Base-by-base conservation (phyloP, 35 echinoderm and acorn worm genomes). In the Amphiura filiformis region DNA sequence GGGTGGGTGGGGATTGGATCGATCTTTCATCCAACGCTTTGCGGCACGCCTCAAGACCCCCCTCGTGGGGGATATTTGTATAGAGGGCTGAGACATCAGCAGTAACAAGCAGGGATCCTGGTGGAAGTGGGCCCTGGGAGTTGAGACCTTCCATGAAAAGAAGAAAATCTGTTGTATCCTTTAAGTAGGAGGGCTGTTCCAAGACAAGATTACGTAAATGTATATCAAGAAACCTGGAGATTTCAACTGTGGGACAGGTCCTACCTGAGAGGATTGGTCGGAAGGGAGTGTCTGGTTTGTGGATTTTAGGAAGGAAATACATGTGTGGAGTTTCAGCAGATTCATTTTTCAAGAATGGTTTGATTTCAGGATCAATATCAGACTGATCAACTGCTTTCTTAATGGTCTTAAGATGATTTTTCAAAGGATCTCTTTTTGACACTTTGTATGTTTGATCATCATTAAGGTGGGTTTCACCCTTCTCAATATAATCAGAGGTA, bases 151-250 rank as follows among this genome's bases (percentile, higher is more conserved):
- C 37, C 39, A 77, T 0, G 20, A 52, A 52, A 52, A 7, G 20
- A 52, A 87, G 37, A 38, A 87, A 78, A 34, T 87, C 35, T n/a
- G 86, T 44, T 31, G 86, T 78, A 47, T 87, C 86, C 37, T 87
- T 35, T 18, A 79, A 26, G 39, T 78, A 87, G 31, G 64, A 39
- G 1, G 86, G 86, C 20, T 39, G 37, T 18, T 79, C 78, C 42
- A 38, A 18, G 15, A 87, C 11, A 31, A 87, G 38, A 11, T 13
- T 0, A 18, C 39, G 37, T 14, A 87, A 35, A 75, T 77, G 76
- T 28, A 31, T 35, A 36, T 87, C 86, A 22, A 87, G 32, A 34
- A 28, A 87, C 31, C 75, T 75, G 22, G 70, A 87, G 34, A 76
- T 52, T 52, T 52, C 7, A 7, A 52, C 44, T 7, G 44, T 52